These are phyloP conservation scores for Dinocampus coccinellae DNA, from an alignment of 2,888 invertebrate species.

Conservation along the genomic window DNA sequence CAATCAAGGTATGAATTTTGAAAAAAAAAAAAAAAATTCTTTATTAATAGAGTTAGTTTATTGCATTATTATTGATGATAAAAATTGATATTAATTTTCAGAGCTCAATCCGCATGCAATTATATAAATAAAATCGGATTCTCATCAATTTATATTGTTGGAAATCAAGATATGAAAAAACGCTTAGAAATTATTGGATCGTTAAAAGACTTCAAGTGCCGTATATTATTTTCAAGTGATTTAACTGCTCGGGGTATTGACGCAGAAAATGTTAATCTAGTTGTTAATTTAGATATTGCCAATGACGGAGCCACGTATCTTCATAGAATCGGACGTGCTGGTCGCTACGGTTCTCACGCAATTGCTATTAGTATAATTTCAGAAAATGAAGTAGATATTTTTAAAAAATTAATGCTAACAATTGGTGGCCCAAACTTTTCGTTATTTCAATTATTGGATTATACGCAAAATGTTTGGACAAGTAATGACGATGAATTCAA, in stretches of 20 bases:
- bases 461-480: slow-evolving; percentile 60
- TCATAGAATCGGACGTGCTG: slow-evolving; percentile 96
- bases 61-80: background rate
- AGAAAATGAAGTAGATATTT: slow-evolving; percentile 75
- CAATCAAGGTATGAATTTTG: slow-evolving; percentile 74
- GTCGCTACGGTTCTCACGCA: slow-evolving; percentile 91
- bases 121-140: slow-evolving; percentile 81
- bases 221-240: slow-evolving; percentile 92
- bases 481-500: background rate
- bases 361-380: slow-evolving; percentile 82
- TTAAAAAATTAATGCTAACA: slow-evolving; percentile 73
- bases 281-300: slow-evolving; percentile 93
- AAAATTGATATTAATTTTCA: slow-evolving; percentile 58
- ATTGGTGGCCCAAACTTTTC: slow-evolving; percentile 72
- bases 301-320: slow-evolving; percentile 85
- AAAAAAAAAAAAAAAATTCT: too few relatives aligned
- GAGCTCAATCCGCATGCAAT: slow-evolving; percentile 84
- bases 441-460: slow-evolving; percentile 70
- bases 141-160: slow-evolving; percentile 83
- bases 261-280: slow-evolving; percentile 91
- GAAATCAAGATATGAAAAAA: slow-evolving; percentile 83
- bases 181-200: slow-evolving; percentile 82
- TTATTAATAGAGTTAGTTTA: background rate
- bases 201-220: slow-evolving; percentile 84
- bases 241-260: slow-evolving; percentile 95